Base-by-base conservation (phyloP, 92 coral and sea anemone genomes). In the Palythoa grandis region DNA sequence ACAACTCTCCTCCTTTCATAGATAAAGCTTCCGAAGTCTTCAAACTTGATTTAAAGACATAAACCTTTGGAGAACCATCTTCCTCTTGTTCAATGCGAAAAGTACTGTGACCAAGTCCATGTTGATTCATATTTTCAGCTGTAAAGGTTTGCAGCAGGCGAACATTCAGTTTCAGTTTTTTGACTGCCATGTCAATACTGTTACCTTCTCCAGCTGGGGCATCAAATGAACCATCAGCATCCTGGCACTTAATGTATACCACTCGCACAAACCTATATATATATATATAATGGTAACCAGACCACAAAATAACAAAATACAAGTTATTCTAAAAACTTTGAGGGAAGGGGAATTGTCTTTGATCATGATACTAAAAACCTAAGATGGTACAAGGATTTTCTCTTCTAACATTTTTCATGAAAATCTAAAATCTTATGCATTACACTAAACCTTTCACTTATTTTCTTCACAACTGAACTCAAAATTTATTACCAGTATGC, bases 161-260 rank as follows among this genome's bases (percentile, higher is more conserved):
- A 13, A 92, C 93, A 90, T 96, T 96, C 48, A 96, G 92, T 70
- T 90, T 83, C 63, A 96, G 93, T 82, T 90, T 94, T 76, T 90
- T 85, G 12, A 86, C 75, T 2, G 98, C 98, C 57, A 82, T 84
- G 25, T 91, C 90, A 19, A 92, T 56, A 72, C 89, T 91, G 87
- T 89, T 92, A n/a, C 87, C 77, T 43, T 66, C 86, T 58, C 90
- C 89, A 4, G 53, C 91, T 19, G 98, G 98, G 63, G 98, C 95
- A 72, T 96, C 93, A 85, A 96, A 96, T 43, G 92, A 89, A 20
- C 98, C 98, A 68, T 96, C 94, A 19, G 95, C 87, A 91, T 96
- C 98, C 47, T 90, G 86, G 72, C 98, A 94, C 77, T 90, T 94
- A 38, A 96, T 79, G 56, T 96, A 96, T 0, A 96, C 98, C 68